These are phyloP conservation scores for Pipistrellus nathusii DNA, from an alignment of 2,797 vertebrate genomes.

Conservation along the genomic window DNA sequence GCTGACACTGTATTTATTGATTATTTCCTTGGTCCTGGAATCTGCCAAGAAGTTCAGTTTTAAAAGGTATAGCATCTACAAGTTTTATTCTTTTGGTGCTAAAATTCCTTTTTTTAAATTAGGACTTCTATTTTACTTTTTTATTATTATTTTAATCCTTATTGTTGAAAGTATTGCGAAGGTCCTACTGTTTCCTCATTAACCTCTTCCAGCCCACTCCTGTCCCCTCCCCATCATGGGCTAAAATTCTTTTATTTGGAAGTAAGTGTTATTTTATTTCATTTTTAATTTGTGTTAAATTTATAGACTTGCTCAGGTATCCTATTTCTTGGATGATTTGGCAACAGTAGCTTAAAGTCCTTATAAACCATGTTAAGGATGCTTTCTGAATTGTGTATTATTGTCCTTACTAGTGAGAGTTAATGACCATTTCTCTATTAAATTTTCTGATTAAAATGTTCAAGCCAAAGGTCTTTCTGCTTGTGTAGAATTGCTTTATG, in stretches of 20 bases:
- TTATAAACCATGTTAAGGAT: slow-evolving; percentile 31
- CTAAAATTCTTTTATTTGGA: slow-evolving; percentile 17
- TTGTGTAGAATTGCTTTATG: not conserved
- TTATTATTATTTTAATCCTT: no score
- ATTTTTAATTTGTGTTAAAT: slow-evolving; percentile 40
- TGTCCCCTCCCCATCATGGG: no score
- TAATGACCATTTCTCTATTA: slow-evolving; percentile 31
- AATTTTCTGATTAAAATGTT: slow-evolving; percentile 12
- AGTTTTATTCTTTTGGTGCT: slow-evolving; percentile 20
- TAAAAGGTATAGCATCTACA: not conserved
- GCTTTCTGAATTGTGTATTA: not conserved
- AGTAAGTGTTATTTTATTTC: slow-evolving; percentile 28
- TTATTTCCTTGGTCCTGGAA: slow-evolving; percentile 36
- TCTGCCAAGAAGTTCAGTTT: slow-evolving; percentile 20
- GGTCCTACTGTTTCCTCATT: no score
- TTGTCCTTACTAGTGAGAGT: not conserved
- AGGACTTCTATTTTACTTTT: not conserved
- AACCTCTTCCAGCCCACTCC: no score
- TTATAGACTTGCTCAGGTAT: slow-evolving; percentile 45
- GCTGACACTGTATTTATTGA: not conserved
- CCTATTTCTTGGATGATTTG: slow-evolving; percentile 53
- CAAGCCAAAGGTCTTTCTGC: slow-evolving; percentile 25
- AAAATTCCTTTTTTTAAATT: not conserved
- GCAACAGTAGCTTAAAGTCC: slow-evolving; percentile 11
- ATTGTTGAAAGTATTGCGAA: no score